Evolutionary conservation across 2,797 vertebrate species (phyloP).

Genomic region (Diglossa cyanea): DNA sequence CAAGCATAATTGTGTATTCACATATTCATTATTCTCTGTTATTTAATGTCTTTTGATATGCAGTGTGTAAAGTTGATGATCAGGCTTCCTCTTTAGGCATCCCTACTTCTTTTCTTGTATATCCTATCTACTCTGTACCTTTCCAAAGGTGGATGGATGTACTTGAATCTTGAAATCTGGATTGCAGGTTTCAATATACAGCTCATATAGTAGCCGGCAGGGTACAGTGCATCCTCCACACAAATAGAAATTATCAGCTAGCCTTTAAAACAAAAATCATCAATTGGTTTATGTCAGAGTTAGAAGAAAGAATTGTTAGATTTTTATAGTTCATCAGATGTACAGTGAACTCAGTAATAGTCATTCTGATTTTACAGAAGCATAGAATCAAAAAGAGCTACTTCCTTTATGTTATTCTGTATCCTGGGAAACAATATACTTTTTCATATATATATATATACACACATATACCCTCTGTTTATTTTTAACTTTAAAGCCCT

Average conservation of each 20-base stretch:
- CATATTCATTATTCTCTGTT: not conserved
- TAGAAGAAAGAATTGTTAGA: not conserved
- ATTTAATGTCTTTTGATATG: not conserved
- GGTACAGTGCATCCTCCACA: slow-evolving; percentile 66
- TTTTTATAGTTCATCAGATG: not conserved
- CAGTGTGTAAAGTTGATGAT: not conserved
- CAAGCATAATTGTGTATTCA: not conserved
- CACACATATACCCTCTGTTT: not conserved
- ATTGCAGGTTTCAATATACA: slow-evolving; percentile 67
- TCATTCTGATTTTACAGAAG: not conserved
- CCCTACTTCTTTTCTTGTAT: not conserved
- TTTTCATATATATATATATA: not conserved
- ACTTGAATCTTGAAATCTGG: slow-evolving; percentile 43
- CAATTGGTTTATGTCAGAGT: not conserved
- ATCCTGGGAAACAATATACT: not conserved
- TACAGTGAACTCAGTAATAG: not conserved
- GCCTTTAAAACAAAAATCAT: slow-evolving; percentile 42
- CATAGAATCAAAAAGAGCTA: not conserved
- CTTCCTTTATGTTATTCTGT: not conserved
- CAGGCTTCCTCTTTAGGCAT: not conserved
- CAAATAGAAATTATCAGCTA: slow-evolving; percentile 71
- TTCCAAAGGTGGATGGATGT: slow-evolving; percentile 71
- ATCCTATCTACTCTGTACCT: slow-evolving; percentile 39
- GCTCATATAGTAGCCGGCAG: slow-evolving; percentile 64
- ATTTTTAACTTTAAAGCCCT: not conserved